Conservation (phyloP, 2,113 vertebrate genomes). For the Peromyscus polionotus region DNA sequence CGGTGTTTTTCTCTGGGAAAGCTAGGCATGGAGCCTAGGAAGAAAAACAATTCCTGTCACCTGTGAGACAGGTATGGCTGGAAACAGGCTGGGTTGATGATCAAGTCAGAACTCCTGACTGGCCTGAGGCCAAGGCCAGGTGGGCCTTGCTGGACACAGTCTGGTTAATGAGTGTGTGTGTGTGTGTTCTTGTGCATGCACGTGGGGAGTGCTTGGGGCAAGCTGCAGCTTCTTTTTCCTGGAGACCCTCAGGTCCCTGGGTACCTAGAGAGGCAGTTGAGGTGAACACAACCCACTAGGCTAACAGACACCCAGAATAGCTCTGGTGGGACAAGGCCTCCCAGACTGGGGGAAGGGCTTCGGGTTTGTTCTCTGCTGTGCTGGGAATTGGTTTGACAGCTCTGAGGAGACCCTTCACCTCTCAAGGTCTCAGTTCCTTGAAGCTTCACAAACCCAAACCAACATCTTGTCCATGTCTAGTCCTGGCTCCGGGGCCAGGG, state of each 20-base stretch:
- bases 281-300: not conserved
- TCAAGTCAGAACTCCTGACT: not conserved
- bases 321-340: not conserved
- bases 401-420: not conserved
- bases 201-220: not conserved
- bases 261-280: not conserved
- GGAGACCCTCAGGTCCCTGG: too few species aligned
- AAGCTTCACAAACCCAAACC: not conserved
- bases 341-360: not conserved
- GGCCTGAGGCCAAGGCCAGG: not conserved
- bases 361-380: not conserved
- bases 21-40: not conserved
- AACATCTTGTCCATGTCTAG: not conserved
- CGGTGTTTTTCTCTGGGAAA: slow-evolving; percentile 20
- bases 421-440: not conserved
- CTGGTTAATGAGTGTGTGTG: not conserved
- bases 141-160: not conserved
- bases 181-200: not conserved
- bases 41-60: not conserved
- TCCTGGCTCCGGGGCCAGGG: not conserved
- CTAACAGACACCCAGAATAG: too few species aligned
- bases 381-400: not conserved
- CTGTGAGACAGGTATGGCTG: not conserved
- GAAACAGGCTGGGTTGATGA: not conserved
- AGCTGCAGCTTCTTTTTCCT: not conserved